Evolutionary conservation across 2,888 invertebrate genomes (phyloP), one percentile per base, ranked within the genome.

Genomic region (Acanthosepion pharaonis): DNA sequence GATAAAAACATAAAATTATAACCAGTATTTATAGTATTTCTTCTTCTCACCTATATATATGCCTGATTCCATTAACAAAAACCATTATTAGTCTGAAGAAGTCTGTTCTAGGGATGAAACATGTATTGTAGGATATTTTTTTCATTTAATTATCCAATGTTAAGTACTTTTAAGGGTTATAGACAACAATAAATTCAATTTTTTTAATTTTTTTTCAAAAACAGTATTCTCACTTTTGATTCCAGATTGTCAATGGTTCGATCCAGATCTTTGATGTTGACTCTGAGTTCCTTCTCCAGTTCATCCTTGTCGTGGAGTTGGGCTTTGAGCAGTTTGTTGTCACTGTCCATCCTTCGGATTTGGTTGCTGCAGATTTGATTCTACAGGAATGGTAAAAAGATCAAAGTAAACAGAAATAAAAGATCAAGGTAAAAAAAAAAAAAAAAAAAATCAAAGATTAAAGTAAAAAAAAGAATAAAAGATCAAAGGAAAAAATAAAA

Each of bases 311-410:
- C 98, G 96, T 99, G 99, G 42, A 99, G 97, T 95, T 98, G 98
- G 95, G 99, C 99, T 92, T 98, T 98, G 94, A 99, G 98, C 96
- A 98, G 98, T 96, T 99, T 98, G 96, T 99, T 98, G 97, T 99
- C 99, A 95, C 99, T 99, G 96, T 99, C 99, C 97, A 99, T 99
- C 23, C 99, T 98, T 94, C 98, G 97, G 94, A 98, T 97, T 96
- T 98, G 98, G 96, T 98, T 98, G 48, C 97, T 97, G 96, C 97
- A 97, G 55, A 98, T 98, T 96, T 98, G 98, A 96, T 98, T 98
- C 97, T 98, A 96, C 49, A 92, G 49, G 49, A 25, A 51, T 25
- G 25, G 5, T 49, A 49, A 92, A 92, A 92, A 49, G 49, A 92
- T 28, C 18, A 92, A 48, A 48, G 23, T 25, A 48, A 92, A 49